These are phyloP conservation scores for Ennomos erosarius DNA, from an alignment of 2,888 invertebrate species.

Conservation along the genomic window DNA sequence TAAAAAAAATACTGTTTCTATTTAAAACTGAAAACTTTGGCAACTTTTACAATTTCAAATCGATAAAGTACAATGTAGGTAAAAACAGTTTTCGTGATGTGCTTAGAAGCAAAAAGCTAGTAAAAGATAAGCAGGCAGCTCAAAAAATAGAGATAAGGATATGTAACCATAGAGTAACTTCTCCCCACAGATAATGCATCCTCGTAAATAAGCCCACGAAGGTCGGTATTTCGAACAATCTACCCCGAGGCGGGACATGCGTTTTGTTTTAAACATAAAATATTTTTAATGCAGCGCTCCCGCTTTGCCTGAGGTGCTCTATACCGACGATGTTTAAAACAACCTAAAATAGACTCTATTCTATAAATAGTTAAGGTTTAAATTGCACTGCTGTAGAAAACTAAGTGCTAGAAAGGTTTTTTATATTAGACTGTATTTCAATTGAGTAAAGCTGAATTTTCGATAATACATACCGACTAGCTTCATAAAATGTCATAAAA, in stretches of 20 bases:
- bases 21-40: too few relatives aligned
- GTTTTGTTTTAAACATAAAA: slow-evolving; percentile 59
- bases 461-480: slow-evolving; percentile 5
- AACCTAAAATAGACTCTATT: slow-evolving; percentile 18
- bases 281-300: slow-evolving; percentile 54
- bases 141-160: too few relatives aligned
- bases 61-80: too few relatives aligned
- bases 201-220: slow-evolving; percentile 18
- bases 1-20: too few relatives aligned
- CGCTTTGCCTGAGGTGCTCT: slow-evolving; percentile 45
- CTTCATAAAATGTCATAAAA: slow-evolving; percentile 13
- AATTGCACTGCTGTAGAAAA: slow-evolving; percentile 1
- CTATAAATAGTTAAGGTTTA: not conserved
- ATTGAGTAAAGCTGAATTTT: slow-evolving; percentile 16
- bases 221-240: slow-evolving; percentile 10
- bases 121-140: too few relatives aligned
- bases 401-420: slow-evolving; percentile 1
- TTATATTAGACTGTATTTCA: slow-evolving; percentile 6
- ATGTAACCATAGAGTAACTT: slow-evolving; percentile 7
- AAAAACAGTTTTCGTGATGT: too few relatives aligned
- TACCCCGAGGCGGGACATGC: slow-evolving; percentile 52
- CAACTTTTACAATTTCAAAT: too few relatives aligned
- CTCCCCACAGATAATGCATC: slow-evolving; percentile 20
- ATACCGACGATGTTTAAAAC: slow-evolving; percentile 14
- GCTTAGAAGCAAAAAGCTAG: too few relatives aligned